Base-by-base conservation (phyloP, 37 sponge, comb jelly and placozoan genomes). In the Aplysina aerophoba region DNA sequence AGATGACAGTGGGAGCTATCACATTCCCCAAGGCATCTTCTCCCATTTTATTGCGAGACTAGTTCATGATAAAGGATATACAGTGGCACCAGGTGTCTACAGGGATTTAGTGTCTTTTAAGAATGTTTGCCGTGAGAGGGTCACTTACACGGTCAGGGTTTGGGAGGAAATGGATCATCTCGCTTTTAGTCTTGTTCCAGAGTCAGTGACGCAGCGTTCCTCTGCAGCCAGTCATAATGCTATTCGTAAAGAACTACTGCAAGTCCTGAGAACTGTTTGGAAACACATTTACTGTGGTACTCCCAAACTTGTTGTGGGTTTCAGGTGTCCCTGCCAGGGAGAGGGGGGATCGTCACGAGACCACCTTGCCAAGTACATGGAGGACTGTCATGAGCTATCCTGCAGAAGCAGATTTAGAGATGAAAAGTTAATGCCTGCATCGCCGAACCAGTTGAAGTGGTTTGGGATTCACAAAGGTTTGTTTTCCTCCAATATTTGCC, bases 21-120 rank as follows among this genome's bases (percentile, higher is more conserved):
- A 30, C 33, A 69, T 69, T 31, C 71, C 71, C 28, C 28, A 34
- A 35, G 71, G 71, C 34, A 31, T 69, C 30, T 69, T 69, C 71
- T 35, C 71, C 19, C 71, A 69, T 35, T 30, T 69, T 4, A 35
- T 69, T 4, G 27, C 71, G 4, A 12, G 34, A 17, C 71, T 69
- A 34, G 71, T 69, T 31, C 28, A 35, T 6, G 71, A 69, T 1
- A n/a, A 30, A 69, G 19, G 6, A 31, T 69, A 69, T 35, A 6
- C 1, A 6, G 35, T 35, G 28, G 34, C 35, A 34, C 17, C 28
- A 34, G 34, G 15, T 31, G 28, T 35, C 34, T 69, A 16, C 34
- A 69, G 71, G 6, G 34, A 69, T 69, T 31, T 69, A 34, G 71
- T 69, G 6, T 31, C 19, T 35, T 69, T 69, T 35, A 31, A 35